Conservation (phyloP, 2,888 invertebrate genomes). For the Thymelicus sylvestris region DNA sequence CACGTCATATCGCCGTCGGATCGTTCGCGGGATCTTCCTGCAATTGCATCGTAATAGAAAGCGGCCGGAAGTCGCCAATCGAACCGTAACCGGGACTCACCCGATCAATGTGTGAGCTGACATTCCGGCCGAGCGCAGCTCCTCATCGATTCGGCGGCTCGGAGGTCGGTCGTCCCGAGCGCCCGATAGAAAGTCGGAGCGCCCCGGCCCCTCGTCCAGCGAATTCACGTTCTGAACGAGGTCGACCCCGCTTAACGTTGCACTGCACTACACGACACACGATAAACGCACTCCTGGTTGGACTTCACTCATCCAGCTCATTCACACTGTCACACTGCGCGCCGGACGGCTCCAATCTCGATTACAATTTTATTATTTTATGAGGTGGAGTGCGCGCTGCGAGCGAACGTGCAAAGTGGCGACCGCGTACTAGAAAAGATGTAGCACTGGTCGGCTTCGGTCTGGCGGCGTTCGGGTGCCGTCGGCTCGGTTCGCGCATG, state of each 20-base stretch:
- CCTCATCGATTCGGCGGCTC: conserved; percentile 66
- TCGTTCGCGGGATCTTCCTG: conserved; percentile 16
- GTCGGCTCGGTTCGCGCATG: conserved; percentile 62
- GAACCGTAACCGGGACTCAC: conserved; percentile 59
- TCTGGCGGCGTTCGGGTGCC: conserved; percentile 58
- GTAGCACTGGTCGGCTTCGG: conserved; percentile 77
- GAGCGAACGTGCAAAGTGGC: conserved; percentile 65
- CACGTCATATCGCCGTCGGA: conserved; percentile 50
- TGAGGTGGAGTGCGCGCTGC: conserved; percentile 47
- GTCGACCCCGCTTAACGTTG: conserved; percentile 55
- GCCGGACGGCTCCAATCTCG: conserved; percentile 50
- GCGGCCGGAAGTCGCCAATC: conserved; percentile 34
- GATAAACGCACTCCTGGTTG: conserved; percentile 39
- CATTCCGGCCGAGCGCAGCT: conserved; percentile 63
- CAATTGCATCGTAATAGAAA: conserved; percentile 39
- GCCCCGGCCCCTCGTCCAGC: conserved; percentile 58
- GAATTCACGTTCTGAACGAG: conserved; percentile 65
- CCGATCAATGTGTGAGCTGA: conserved; percentile 77
- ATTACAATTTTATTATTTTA: conserved; percentile 49
- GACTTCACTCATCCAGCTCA: conserved; percentile 38
- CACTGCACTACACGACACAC: conserved; percentile 40
- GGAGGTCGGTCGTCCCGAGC: conserved; percentile 54
- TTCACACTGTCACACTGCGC: conserved; percentile 45
- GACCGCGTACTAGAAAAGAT: conserved; percentile 76
- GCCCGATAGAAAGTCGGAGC: conserved; percentile 65